phyloP scores from a whole-genome alignment of 2,888 invertebrate genomes.

The Thyatira batis region DNA sequence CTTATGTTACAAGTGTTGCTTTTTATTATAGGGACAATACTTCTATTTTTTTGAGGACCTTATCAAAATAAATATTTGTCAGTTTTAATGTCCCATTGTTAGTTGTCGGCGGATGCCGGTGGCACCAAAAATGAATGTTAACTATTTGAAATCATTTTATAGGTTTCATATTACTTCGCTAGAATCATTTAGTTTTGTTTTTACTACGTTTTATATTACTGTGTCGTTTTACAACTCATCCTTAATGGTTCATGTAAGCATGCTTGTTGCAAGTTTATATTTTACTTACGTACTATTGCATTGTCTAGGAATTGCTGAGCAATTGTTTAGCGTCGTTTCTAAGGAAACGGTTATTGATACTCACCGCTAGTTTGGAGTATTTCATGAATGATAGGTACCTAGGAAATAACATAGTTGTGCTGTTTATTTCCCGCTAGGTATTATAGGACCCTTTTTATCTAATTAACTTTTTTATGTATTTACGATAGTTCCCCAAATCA shows the following conservation, averaged over 20 bases:
- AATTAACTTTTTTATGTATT: too few species aligned
- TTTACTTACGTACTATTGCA: not conserved
- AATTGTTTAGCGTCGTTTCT: not conserved
- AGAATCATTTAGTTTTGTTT: not conserved
- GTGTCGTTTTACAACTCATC: not conserved
- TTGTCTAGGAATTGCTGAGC: not conserved
- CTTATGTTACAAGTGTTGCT: too few species aligned
- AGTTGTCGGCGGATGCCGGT: slow-evolving; percentile 23
- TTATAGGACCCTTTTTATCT: too few species aligned
- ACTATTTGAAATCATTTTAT: not conserved
- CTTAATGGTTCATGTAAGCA: not conserved
- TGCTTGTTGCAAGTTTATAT: not conserved
- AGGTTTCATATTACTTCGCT: not conserved
- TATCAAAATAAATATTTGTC: too few species aligned
- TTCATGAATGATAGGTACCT: not conserved
- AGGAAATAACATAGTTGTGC: not conserved
- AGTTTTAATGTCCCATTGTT: slow-evolving; percentile 30
- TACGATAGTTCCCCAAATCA: too few species aligned
- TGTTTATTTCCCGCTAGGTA: too few species aligned
- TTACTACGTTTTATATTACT: not conserved
- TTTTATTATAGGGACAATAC: too few species aligned
- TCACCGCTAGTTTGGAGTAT: not conserved
- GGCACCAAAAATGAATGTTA: not conserved
- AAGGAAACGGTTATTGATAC: not conserved
- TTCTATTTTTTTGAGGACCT: too few species aligned